phyloP scores from a whole-genome alignment of 2,888 invertebrate species.

The Sclerodermus sp. region DNA sequence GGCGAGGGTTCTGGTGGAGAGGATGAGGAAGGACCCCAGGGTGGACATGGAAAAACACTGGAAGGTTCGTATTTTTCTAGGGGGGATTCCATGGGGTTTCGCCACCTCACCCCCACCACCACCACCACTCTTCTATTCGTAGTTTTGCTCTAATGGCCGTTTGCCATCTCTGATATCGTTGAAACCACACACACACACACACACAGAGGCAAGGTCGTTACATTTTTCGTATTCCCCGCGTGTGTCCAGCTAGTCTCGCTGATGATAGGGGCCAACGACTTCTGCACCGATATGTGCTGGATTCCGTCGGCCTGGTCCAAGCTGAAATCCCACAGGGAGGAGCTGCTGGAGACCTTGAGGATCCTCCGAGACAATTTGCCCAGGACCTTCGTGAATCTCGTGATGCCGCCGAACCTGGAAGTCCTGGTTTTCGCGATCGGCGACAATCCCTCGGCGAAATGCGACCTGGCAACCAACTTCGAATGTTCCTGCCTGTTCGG shows the following conservation, averaged over 20 bases:
- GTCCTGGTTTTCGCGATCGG: constrained; percentile 53
- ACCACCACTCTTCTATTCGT: too few species aligned
- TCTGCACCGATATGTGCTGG: constrained; percentile 64
- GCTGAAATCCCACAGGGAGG: constrained; percentile 57
- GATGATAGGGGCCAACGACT: constrained; percentile 67
- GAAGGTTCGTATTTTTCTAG: constrained; percentile 59
- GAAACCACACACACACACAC: too few species aligned
- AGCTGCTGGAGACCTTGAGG: constrained; percentile 60
- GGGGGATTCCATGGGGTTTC: too few species aligned
- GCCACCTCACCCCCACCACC: too few species aligned
- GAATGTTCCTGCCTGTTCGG: constrained; percentile 66
- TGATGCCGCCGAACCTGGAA: constrained; percentile 60
- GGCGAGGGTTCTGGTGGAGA: constrained; percentile 61
- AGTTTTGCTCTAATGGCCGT: too few species aligned
- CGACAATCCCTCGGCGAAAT: constrained; percentile 48
- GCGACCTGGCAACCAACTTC: constrained; percentile 55
- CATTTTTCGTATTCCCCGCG: too few species aligned
- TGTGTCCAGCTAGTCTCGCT: constrained; percentile 63
- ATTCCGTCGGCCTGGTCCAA: constrained; percentile 52
- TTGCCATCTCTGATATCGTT: not conserved
- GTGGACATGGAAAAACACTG: constrained; percentile 64
- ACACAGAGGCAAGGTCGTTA: too few species aligned
- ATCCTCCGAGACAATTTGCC: constrained; percentile 64
- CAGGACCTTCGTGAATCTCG: constrained; percentile 63
- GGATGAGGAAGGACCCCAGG: constrained; percentile 60